phyloP scores from a whole-genome alignment of 2,113 vertebrate genomes.

The Cyprinodon variegatus region DNA sequence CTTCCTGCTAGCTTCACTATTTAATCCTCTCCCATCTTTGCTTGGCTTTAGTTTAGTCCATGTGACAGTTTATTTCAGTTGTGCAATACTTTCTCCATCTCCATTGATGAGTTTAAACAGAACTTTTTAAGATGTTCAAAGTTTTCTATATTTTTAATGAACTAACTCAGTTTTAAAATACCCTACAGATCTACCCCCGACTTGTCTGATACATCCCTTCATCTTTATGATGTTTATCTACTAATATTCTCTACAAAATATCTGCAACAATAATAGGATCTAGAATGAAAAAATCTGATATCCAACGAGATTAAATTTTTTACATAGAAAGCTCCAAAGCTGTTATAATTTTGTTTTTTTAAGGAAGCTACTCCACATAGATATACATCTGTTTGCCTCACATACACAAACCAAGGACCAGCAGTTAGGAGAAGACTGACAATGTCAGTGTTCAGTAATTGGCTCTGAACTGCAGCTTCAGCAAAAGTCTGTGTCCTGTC shows the following conservation, averaged over 20 bases:
- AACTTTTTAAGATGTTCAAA: not conserved
- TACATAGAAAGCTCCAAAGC: not conserved
- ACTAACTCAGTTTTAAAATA: not conserved
- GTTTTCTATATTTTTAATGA: not conserved
- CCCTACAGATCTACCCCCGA: not conserved
- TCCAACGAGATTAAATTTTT: not conserved
- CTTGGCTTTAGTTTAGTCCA: too few species aligned
- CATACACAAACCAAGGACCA: conserved; percentile 7
- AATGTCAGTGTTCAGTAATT: conserved; percentile 66
- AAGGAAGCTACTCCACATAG: not conserved
- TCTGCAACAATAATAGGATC: not conserved
- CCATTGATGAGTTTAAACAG: not conserved
- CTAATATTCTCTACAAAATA: not conserved
- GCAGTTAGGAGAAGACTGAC: conserved; percentile 48
- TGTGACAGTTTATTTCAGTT: not conserved
- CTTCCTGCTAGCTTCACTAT: too few species aligned
- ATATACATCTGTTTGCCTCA: conserved; percentile 20
- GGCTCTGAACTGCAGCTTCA: conserved; percentile 67
- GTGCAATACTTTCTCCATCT: not conserved
- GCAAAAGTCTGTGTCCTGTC: conserved; percentile 58
- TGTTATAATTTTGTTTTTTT: not conserved
- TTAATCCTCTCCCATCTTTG: too few species aligned
- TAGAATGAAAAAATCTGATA: not conserved
- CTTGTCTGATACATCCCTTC: not conserved
- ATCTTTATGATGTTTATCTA: not conserved